Base-by-base conservation (phyloP, 92 coral and sea anemone species). In the Phenganax stokvisi region DNA sequence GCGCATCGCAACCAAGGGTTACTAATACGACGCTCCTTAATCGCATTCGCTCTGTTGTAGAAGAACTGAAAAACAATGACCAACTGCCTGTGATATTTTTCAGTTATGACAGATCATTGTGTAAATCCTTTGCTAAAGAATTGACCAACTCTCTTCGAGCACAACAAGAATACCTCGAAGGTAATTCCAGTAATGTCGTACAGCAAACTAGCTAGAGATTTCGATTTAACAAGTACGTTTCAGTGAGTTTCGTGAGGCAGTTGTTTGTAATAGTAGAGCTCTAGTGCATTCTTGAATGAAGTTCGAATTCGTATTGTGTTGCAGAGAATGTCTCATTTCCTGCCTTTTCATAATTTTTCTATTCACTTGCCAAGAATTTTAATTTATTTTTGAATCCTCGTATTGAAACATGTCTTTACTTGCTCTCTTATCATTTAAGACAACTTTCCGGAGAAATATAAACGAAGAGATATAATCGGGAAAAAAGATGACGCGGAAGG, bases 41-140 rank as follows among this genome's bases (percentile, higher is more conserved):
- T 5, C 53, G 65, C 0, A 61, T 79, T 63, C 65, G 13, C 51
- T 51, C 61, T 5, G 30, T 79, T 29, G n/a, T 79, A n/a, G 71
- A 65, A 37, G 74, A 63, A 51, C 29, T 79, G 44, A 54, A 31
- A n/a, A 17, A 17, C 6, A 79, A 54, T 53, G 74, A 64, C 74
- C 53, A 79, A 13, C 61, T 79, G 16, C 83, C 83, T 20, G 83
- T 56, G 27, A 79, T 79, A 51, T 63, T 79, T 53, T 79, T 79
- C 63, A 79, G 83, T 65, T 79, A 37, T 64, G 74, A 79, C 54
- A 54, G 83, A 17, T 2, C n/a, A 16, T 52, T 79, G 83, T 79
- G 83, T 29, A 62, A 79, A 64, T 1, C 0, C 10, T 64, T 79
- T n/a, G 61, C 83, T n/a, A n/a, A 51, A 5, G 12, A 37, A 29